These are phyloP conservation scores for Pseudomyrmex gracilis DNA, from an alignment of 1,140 invertebrate genomes.

Conservation along the genomic window DNA sequence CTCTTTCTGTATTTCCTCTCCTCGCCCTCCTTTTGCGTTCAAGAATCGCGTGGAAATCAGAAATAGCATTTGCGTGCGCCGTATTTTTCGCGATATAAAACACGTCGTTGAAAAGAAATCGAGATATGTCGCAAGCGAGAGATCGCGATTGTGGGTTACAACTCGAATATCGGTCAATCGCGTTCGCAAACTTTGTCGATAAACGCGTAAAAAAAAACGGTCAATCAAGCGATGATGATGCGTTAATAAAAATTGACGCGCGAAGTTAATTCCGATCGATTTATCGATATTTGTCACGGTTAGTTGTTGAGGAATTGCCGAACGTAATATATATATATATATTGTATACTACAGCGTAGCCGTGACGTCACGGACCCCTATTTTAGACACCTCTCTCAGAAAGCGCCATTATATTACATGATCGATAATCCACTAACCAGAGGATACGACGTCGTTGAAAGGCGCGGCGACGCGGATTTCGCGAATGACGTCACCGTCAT, in stretches of 20 bases:
- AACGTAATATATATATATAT: no score
- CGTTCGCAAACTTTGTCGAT: background rate
- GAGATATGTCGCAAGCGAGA: background rate
- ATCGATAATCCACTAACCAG: constrained; percentile 22
- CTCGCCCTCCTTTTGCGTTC: constrained; percentile 58
- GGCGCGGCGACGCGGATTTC: background rate
- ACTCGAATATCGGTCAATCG: no score
- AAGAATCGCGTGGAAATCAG: constrained; percentile 73
- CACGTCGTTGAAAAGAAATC: background rate
- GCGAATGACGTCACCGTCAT: constrained; percentile 6
- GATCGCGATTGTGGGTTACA: background rate
- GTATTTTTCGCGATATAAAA: constrained; percentile 60
- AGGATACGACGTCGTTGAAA: background rate
- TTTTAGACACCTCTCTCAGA: constrained; percentile 27
- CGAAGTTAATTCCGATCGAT: background rate
- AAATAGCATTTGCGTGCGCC: constrained; percentile 75
- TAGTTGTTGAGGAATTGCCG: background rate
- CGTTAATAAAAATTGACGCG: no score
- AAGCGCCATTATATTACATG: constrained; percentile 14
- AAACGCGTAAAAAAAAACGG: no score
- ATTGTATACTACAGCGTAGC: background rate
- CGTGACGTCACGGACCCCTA: constrained; percentile 37
- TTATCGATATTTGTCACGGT: background rate
- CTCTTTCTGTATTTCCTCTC: background rate
- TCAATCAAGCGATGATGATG: no score